Conservation (phyloP, 2,113 vertebrate species). For the Scomber japonicus region DNA sequence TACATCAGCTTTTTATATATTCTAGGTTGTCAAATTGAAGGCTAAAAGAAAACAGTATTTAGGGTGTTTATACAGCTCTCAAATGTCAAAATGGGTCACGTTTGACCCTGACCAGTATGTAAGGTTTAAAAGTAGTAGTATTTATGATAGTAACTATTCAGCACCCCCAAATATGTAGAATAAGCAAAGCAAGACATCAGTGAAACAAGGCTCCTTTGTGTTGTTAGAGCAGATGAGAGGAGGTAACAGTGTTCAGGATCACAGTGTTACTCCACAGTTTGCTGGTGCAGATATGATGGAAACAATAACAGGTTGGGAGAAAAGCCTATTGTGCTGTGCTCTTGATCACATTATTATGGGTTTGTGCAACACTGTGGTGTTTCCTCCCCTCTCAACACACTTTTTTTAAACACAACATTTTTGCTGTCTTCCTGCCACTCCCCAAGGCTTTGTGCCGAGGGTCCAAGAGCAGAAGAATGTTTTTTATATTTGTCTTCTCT, state of each 20-base stretch:
- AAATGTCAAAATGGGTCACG: too few relatives aligned
- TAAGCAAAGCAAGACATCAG: constrained; percentile 7
- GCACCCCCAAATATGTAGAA: constrained; percentile 8
- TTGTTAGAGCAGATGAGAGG: constrained; percentile 4
- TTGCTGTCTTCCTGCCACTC: constrained; percentile 36
- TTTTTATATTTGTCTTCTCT: constrained; percentile 70
- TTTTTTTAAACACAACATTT: constrained; percentile 47
- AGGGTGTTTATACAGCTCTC: too few relatives aligned
- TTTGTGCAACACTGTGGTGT: constrained; percentile 13
- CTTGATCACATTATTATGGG: constrained; percentile 35
- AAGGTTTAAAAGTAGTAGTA: too few relatives aligned
- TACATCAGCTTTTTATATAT: too few relatives aligned
- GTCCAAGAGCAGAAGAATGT: constrained; percentile 51
- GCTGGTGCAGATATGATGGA: constrained; percentile 24
- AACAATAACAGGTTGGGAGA: constrained; percentile 50
- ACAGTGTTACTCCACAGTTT: constrained; percentile 30
- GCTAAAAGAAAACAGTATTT: too few relatives aligned
- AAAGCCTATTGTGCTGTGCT: constrained; percentile 20
- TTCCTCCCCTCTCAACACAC: constrained; percentile 48
- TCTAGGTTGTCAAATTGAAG: too few relatives aligned
- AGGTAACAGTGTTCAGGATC: constrained; percentile 14
- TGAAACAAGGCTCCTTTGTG: neutral
- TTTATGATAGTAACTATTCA: neutral
- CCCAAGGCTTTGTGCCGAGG: constrained; percentile 45
- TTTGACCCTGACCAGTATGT: too few relatives aligned